Percentiles rank a stretch among this genome's conserved stretches.
phyloP scores from a whole-genome alignment of 2,797 vertebrate genomes.

The Brachyrhaphis roseni region DNA sequence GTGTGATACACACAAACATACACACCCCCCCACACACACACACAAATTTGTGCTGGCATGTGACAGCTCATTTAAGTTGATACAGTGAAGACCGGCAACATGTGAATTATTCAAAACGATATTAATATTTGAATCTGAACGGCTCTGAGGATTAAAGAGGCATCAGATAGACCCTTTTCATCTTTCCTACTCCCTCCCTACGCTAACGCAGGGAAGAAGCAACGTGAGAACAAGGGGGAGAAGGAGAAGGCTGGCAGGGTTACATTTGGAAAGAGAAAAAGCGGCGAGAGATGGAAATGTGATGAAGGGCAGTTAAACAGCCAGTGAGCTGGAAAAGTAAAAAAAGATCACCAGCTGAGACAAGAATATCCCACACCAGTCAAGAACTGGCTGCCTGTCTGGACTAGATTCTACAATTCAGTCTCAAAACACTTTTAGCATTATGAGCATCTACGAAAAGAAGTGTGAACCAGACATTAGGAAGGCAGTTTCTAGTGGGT shows the following conservation, averaged over 20 bases:
- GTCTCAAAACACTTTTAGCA: neutral
- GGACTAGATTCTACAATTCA: neutral
- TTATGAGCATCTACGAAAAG: neutral
- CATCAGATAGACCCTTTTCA: slow-evolving; percentile 50
- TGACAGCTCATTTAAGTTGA: slow-evolving; percentile 42
- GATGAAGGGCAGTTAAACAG: neutral
- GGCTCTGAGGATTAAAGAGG: slow-evolving; percentile 64
- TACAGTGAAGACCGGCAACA: slow-evolving; percentile 22
- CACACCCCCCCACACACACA: no score
- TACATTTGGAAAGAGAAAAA: neutral
- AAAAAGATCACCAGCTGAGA: neutral
- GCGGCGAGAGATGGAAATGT: neutral
- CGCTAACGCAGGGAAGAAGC: slow-evolving; percentile 15
- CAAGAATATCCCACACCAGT: neutral
- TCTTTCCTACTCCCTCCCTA: slow-evolving; percentile 17
- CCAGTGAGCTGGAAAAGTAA: neutral
- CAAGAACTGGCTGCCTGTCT: neutral
- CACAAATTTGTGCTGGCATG: neutral
- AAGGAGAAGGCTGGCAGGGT: slow-evolving; percentile 1
- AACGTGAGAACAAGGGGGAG: neutral
- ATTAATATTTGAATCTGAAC: slow-evolving; percentile 71
- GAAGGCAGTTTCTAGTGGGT: neutral
- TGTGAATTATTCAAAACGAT: slow-evolving; percentile 68
- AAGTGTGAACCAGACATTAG: neutral
- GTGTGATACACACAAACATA: neutral